A percentile compares a stretch with the other conserved stretches of the same genome.
Conservation (phyloP, 2,888 invertebrate species). For the Pyrrhosoma nymphula region DNA sequence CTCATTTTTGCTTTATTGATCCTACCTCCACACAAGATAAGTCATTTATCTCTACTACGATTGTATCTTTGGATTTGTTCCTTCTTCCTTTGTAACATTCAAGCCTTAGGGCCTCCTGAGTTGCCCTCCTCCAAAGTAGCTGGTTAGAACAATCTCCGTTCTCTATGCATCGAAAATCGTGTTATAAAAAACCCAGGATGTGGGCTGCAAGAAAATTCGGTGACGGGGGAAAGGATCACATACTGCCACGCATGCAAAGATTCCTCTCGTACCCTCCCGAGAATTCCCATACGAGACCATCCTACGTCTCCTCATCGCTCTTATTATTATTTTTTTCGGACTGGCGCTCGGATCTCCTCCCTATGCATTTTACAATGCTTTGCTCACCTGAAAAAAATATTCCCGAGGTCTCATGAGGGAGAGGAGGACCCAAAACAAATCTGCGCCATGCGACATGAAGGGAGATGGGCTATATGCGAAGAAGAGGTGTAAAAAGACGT, state of each 20-base stretch:
- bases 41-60: no score
- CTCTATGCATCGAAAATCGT: no score
- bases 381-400: neutral
- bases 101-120: no score
- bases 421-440: neutral
- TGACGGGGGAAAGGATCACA: neutral
- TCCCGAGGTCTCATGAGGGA: neutral
- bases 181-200: neutral
- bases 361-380: neutral
- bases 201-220: neutral
- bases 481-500: neutral
- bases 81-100: no score
- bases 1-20: no score
- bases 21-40: no score
- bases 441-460: neutral
- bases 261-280: neutral
- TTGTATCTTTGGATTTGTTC: no score
- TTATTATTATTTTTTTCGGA: neutral
- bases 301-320: neutral
- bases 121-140: no score
- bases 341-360: neutral
- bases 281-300: neutral
- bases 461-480: neutral
- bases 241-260: neutral
- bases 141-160: no score